Conservation (phyloP, 92 coral and sea anemone genomes). For the Blastomussa wellsi region DNA sequence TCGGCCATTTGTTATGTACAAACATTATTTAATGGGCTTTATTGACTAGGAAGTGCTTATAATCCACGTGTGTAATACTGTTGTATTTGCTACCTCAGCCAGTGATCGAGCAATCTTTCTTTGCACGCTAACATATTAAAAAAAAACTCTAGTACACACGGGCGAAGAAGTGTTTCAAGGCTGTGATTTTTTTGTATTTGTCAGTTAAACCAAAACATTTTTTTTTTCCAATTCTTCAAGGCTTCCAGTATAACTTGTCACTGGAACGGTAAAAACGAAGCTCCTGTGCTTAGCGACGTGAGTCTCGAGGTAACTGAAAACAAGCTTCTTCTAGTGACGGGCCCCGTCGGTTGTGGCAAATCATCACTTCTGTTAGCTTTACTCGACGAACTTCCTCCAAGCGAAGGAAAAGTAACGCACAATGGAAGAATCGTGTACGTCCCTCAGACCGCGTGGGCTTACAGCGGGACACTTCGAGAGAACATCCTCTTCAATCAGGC, state of each 20-base stretch:
- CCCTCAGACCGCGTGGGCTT: slow-evolving; percentile 90
- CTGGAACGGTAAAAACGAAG: slow-evolving; percentile 81
- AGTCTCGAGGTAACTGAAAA: slow-evolving; percentile 60
- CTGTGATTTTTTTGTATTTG: background rate
- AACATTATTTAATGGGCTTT: no score
- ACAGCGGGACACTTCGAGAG: slow-evolving; percentile 76
- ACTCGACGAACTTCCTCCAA: slow-evolving; percentile 77
- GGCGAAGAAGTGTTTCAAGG: background rate
- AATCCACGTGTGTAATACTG: no score
- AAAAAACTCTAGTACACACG: no score
- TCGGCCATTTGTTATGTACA: no score
- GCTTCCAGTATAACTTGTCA: slow-evolving; percentile 74
- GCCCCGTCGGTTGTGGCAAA: slow-evolving; percentile 89
- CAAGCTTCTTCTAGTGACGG: slow-evolving; percentile 70
- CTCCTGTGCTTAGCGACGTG: slow-evolving; percentile 75
- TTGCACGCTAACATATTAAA: no score
- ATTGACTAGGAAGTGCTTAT: no score
- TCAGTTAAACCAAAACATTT: background rate
- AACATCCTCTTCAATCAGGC: slow-evolving; percentile 82
- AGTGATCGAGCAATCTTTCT: no score
- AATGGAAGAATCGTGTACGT: slow-evolving; percentile 76
- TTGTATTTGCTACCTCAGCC: no score
- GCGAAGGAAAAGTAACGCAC: slow-evolving; percentile 56
- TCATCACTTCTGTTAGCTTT: slow-evolving; percentile 79
- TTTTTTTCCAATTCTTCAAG: background rate